These are phyloP conservation scores for Bufotes viridis DNA, from an alignment of 2,797 vertebrate species.

Conservation along the genomic window DNA sequence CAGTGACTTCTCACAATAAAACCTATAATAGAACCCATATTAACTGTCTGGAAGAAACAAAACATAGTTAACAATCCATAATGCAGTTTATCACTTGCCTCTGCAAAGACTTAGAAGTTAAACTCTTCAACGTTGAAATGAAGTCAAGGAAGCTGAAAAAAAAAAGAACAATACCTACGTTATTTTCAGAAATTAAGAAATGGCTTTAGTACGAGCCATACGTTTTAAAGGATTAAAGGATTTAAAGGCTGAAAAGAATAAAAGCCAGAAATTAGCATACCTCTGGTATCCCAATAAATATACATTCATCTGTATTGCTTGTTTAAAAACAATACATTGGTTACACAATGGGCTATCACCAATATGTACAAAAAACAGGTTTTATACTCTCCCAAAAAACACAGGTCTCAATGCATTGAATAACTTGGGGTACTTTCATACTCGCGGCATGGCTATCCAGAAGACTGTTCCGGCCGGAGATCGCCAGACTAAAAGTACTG, in stretches of 20 bases:
- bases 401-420: too few relatives aligned
- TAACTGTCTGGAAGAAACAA: conserved; percentile 9
- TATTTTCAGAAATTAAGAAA: conserved; percentile 48
- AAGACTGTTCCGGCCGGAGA: too few relatives aligned
- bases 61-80: conserved; percentile 8
- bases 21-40: not conserved
- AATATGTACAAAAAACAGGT: not conserved
- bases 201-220: conserved; percentile 22
- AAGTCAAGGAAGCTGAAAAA: conserved; percentile 48
- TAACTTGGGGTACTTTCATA: too few relatives aligned
- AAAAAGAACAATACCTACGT: conserved; percentile 32
- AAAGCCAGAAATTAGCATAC: conserved; percentile 38
- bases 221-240: conserved; percentile 52
- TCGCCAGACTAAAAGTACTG: too few relatives aligned
- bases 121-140: conserved; percentile 40
- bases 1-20: conserved; percentile 16
- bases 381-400: not conserved
- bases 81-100: conserved; percentile 50
- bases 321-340: conserved; percentile 1
- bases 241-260: conserved; percentile 12
- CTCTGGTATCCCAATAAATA: not conserved
- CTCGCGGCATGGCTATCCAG: too few relatives aligned
- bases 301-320: not conserved
- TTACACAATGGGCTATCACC: not conserved
- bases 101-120: conserved; percentile 30